Evolutionary conservation across 2,888 invertebrate species (phyloP), one percentile per base, ranked within the genome.

Genomic region (Drosophila melanosoma): DNA sequence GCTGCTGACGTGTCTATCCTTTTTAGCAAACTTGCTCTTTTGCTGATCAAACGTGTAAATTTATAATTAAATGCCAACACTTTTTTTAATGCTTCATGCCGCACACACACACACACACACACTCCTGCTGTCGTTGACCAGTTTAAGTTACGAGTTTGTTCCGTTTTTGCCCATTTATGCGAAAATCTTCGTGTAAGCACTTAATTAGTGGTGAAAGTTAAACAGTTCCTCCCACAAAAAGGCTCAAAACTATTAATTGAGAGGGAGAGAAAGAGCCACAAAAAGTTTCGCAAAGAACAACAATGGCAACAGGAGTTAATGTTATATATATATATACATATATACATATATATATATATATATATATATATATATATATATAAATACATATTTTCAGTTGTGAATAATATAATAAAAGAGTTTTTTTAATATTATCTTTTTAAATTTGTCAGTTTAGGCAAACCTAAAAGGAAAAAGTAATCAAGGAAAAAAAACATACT

Each of bases 171-270:
- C 76, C 74, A 79, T 83, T 80, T 81, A 68, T 74, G 81, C 60
- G 74, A 79, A 85, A 85, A 88, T 87, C 85, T 81, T 82, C 84
- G 82, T 89, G 89, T 89, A 87, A 82, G 87, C 87, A 89, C 89
- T 87, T 87, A 87, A 87, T 87, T 87, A 87, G 87, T 89, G 89
- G 89, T 83, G 77, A 89, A 87, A 89, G 86, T 87, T 82, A 89
- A 89, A 77, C 79, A 89, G 72, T 38, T 57, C 57, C 60, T 48
- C 62, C 76, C 74, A 71, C 69, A 77, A 61, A 71, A 68, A 35
- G 52, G 60, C 67, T 68, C 8, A 17, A 15, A n/a, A 12, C 10
- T 1, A 54, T 29, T 6, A 29, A 29, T 5, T 29, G 29, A 29
- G 17, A 4, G 3, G 1, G 7, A 8, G 1, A 8, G 15, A 4